Percentiles rank a stretch among this genome's conserved stretches.
phyloP scores from a whole-genome alignment of 2,797 vertebrate species.

The Megaceryle alcyon region DNA sequence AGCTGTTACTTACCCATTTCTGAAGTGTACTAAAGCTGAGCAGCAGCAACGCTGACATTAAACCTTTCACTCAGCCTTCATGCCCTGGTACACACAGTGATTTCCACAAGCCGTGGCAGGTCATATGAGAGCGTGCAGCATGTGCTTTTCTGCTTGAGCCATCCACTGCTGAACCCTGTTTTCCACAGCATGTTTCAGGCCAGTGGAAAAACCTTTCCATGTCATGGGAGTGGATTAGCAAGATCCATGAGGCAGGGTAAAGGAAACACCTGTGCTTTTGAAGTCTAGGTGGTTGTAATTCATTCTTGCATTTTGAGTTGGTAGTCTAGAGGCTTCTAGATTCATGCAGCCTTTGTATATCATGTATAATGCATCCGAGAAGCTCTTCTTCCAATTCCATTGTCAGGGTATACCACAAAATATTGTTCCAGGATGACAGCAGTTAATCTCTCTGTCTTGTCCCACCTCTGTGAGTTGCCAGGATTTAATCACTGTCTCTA shows the following conservation, averaged over 20 bases:
- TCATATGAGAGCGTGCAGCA: not conserved
- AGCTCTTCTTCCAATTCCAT: not conserved
- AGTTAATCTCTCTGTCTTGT: too few relatives aligned
- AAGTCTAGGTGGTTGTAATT: not conserved
- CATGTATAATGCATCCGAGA: accelerated
- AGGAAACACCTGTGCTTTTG: slow-evolving; percentile 18
- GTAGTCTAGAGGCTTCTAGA: not conserved
- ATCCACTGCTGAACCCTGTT: not conserved
- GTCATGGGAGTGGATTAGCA: not conserved
- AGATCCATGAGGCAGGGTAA: not conserved
- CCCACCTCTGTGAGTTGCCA: too few relatives aligned
- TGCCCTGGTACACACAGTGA: slow-evolving; percentile 12
- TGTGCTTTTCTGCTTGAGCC: not conserved
- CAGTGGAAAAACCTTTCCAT: not conserved
- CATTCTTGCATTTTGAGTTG: not conserved
- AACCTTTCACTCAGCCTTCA: not conserved
- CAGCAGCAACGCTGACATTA: not conserved
- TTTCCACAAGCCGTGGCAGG: slow-evolving; percentile 12
- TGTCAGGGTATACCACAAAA: not conserved
- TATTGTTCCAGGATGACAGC: too few relatives aligned
- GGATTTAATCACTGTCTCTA: too few relatives aligned
- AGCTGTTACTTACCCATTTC: not conserved
- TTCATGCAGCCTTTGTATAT: not conserved
- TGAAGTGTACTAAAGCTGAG: not conserved
- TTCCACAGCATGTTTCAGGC: not conserved